phyloP scores from a whole-genome alignment of 2,888 invertebrate genomes.

The Andrena dorsata region DNA sequence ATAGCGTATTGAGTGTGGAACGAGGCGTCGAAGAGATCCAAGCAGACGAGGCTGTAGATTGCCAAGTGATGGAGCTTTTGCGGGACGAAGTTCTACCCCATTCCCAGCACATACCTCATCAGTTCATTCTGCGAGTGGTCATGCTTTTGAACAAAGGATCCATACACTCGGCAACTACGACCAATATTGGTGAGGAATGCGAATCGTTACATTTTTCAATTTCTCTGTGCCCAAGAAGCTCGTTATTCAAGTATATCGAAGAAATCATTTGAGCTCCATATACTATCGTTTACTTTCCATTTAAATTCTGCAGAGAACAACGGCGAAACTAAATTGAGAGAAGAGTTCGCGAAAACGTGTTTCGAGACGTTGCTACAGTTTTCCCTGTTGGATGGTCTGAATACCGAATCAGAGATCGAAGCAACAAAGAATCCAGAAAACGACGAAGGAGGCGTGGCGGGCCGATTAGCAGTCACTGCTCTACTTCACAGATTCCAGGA shows the following conservation, averaged over 20 bases:
- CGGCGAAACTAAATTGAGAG: conserved; percentile 89
- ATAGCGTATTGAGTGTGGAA: conserved; percentile 85
- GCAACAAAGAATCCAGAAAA: conserved; percentile 74
- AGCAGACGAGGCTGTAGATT: conserved; percentile 92
- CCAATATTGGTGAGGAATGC: conserved; percentile 85
- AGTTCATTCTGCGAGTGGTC: conserved; percentile 93
- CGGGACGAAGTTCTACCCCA: conserved; percentile 93
- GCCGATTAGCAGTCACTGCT: conserved; percentile 95
- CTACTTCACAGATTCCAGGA: conserved; percentile 96
- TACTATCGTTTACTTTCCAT: background rate
- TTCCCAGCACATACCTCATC: conserved; percentile 91
- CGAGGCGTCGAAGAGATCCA: conserved; percentile 86
- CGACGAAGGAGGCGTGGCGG: conserved; percentile 88
- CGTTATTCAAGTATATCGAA: background rate
- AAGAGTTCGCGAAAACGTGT: conserved; percentile 98
- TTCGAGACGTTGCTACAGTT: conserved; percentile 98
- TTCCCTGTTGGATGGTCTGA: conserved; percentile 92
- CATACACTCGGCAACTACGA: conserved; percentile 91
- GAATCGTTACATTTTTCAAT: background rate
- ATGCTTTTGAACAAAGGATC: conserved; percentile 94
- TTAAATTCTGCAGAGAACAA: conserved; percentile 75
- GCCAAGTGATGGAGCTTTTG: conserved; percentile 92
- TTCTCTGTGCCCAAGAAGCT: background rate
- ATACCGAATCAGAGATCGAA: conserved; percentile 78
- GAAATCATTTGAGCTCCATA: background rate